These are phyloP conservation scores for Prorops nasuta DNA, from an alignment of 1,140 invertebrate species.

Conservation along the genomic window DNA sequence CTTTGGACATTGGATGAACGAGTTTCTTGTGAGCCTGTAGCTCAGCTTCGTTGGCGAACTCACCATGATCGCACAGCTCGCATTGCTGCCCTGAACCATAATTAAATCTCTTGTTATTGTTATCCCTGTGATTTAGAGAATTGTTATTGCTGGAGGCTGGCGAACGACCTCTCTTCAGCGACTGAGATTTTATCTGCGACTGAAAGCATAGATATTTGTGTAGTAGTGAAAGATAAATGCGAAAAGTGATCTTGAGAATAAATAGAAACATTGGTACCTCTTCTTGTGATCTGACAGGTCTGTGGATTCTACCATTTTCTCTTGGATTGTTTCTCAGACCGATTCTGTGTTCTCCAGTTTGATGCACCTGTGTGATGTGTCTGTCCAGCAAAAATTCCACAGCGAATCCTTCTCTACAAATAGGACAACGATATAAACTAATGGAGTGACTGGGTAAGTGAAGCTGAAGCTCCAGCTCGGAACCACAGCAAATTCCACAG, in stretches of 20 bases:
- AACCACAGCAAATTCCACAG: conserved; percentile 71
- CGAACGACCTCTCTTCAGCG: conserved; percentile 50
- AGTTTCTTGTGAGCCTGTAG: conserved; percentile 67
- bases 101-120: conserved; percentile 59
- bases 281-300: conserved; percentile 29
- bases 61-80: conserved; percentile 65
- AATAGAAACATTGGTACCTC: conserved; percentile 32
- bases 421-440: conserved; percentile 74
- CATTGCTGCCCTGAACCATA: conserved; percentile 56
- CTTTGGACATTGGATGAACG: conserved; percentile 54
- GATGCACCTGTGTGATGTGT: conserved; percentile 77
- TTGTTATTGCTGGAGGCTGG: conserved; percentile 49
- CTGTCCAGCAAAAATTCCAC: conserved; percentile 84
- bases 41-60: conserved; percentile 65
- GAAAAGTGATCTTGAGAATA: too few relatives aligned
- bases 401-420: conserved; percentile 80
- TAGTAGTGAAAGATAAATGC: not conserved
- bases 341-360: conserved; percentile 35
- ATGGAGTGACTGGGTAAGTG: conserved; percentile 74
- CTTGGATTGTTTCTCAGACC: conserved; percentile 4
- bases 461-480: conserved; percentile 73
- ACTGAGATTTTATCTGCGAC: conserved; percentile 30
- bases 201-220: not conserved
- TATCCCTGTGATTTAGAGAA: conserved; percentile 54
- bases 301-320: conserved; percentile 36